These are phyloP conservation scores for Petroica traversi DNA, from an alignment of 2,113 vertebrate genomes.

Conservation along the genomic window DNA sequence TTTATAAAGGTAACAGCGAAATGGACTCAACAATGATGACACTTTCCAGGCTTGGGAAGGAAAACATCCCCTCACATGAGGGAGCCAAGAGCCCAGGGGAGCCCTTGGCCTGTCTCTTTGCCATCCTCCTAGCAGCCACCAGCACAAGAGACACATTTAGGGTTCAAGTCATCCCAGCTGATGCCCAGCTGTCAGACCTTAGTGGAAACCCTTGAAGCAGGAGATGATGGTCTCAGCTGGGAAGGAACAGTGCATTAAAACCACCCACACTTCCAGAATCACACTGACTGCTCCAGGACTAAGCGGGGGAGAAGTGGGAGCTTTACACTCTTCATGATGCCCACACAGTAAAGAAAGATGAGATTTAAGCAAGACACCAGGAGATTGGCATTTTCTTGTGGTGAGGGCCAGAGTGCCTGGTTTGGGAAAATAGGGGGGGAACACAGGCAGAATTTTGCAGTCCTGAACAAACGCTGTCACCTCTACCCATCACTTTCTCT, in stretches of 20 bases:
- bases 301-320: neutral
- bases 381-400: neutral
- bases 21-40: neutral
- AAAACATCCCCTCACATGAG: neutral
- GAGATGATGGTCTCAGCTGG: neutral
- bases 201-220: neutral
- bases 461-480: neutral
- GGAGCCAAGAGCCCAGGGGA: neutral
- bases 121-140: neutral
- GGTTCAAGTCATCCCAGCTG: neutral
- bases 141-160: neutral
- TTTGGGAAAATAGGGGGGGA: neutral
- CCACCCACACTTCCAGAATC: neutral
- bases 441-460: neutral
- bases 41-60: neutral
- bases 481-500: neutral
- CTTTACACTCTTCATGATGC: neutral
- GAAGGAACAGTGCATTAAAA: neutral
- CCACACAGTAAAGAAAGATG: neutral
- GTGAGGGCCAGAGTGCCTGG: neutral
- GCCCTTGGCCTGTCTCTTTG: fast-evolving
- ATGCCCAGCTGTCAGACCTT: neutral
- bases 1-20: neutral
- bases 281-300: neutral
- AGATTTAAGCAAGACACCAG: too few species aligned